Evolutionary conservation across 2,797 vertebrate genomes (phyloP), one percentile per base, ranked within the genome.

Genomic region (Parambassis ranga): DNA sequence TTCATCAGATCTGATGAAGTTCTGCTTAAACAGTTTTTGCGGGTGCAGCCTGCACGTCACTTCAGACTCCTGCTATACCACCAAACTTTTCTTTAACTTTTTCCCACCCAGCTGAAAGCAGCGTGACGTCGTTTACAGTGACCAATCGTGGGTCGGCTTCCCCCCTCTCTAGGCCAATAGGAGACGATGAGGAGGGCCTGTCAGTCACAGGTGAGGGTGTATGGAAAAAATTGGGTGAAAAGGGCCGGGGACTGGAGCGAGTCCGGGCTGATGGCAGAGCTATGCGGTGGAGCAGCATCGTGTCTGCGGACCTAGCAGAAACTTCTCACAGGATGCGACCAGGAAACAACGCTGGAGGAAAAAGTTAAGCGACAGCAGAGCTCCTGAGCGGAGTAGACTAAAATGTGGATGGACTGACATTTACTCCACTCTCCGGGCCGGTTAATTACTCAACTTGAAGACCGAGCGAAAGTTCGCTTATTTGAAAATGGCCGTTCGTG

Each of bases 401-500:
- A 74, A 47, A 90, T 89, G 86, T 37, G 80, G 85, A 88, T 81
- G 76, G 81, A 81, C 32, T 90, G 78, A 90, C 48, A 37, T 37
- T 64, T 47, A 4, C 42, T 61, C 39, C 60, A 19, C 35, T 30
- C 33, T 56, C 27, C 48, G 33, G 64, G 6, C 36, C 22, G 44
- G 46, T 65, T 53, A 58, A 65, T 60, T 58, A 22, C 52, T 53
- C 16, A 16, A 48, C 31, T 55, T 59, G 9, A 63, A 63, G 52
- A 61, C 58, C 50, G 58, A 67, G 68, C 16, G n/a, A 83, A 61
- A 75, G 56, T 41, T 60, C 31, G 30, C 68, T 37, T 32, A 44
- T 46, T 37, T 75, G 55, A 90, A 90, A 72, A 98, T 98, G 96
- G 95, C 96, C 65, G 92, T 96, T 75, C 95, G 95, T 76, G 90